A percentile compares a stretch with the other conserved stretches of the same genome.
phyloP scores from a whole-genome alignment of 2,113 vertebrate genomes.

The Sterrhoptilus dennistouni region DNA sequence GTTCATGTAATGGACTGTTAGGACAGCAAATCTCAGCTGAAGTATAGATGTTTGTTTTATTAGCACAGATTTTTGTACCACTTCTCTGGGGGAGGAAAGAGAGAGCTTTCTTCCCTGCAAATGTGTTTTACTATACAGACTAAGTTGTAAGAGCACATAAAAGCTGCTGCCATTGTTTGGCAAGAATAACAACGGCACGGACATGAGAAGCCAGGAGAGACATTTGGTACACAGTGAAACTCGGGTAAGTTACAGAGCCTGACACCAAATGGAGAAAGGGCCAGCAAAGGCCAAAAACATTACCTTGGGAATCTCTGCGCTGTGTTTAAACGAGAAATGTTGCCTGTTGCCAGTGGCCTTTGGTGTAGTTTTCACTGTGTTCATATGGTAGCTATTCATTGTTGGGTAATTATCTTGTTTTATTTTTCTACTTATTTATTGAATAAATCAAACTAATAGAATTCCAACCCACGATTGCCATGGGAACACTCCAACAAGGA shows the following conservation, averaged over 20 bases:
- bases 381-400: slow-evolving; percentile 71
- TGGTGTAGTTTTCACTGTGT: slow-evolving; percentile 50
- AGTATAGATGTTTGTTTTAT: neutral
- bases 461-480: slow-evolving; percentile 68
- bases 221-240: neutral
- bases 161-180: neutral
- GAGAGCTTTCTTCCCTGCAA: neutral
- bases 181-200: neutral
- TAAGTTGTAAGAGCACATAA: neutral
- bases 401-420: slow-evolving; percentile 73
- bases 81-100: neutral
- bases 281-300: slow-evolving; percentile 20
- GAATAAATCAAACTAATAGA: slow-evolving; percentile 80
- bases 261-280: neutral
- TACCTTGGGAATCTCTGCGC: neutral
- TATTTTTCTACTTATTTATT: slow-evolving; percentile 79
- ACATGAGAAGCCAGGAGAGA: neutral
- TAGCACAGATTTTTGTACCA: neutral
- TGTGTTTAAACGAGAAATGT: neutral
- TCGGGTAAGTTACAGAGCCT: neutral
- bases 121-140: neutral
- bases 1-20: neutral
- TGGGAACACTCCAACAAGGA: slow-evolving; percentile 74
- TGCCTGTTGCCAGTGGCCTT: slow-evolving; percentile 31
- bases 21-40: neutral